Conservation (phyloP, 2,113 vertebrate species). For the Pheucticus melanocephalus region DNA sequence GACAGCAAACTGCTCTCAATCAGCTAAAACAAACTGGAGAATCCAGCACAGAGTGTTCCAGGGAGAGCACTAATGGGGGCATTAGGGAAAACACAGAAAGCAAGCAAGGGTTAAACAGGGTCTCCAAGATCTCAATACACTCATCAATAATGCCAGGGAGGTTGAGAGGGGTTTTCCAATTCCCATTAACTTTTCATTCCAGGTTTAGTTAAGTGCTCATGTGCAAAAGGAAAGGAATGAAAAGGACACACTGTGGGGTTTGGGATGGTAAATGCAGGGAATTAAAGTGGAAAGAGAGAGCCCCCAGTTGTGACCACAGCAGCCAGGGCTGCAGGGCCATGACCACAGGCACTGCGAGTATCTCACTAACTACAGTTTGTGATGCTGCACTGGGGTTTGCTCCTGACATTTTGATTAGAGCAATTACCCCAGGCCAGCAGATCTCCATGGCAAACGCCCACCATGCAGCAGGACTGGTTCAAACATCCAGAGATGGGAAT, state of each 20-base stretch:
- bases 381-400: slow-evolving; percentile 5
- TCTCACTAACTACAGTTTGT: not conserved
- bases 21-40: not conserved
- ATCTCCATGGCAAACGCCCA: slow-evolving; percentile 17
- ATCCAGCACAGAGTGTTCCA: not conserved
- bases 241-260: not conserved
- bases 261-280: not conserved
- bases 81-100: not conserved
- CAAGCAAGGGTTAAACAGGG: not conserved
- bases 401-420: slow-evolving; percentile 58
- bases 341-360: not conserved
- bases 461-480: slow-evolving; percentile 24
- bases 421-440: slow-evolving; percentile 18
- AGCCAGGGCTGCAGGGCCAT: not conserved
- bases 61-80: not conserved
- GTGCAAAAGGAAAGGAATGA: not conserved
- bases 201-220: not conserved
- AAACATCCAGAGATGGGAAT: not conserved
- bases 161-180: not conserved
- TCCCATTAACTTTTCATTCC: not conserved
- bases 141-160: not conserved
- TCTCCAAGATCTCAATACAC: not conserved
- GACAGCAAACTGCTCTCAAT: not conserved
- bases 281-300: not conserved
- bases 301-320: not conserved